Evolutionary conservation across 1,140 invertebrate species (phyloP).

Genomic region (Apis laboriosa): DNA sequence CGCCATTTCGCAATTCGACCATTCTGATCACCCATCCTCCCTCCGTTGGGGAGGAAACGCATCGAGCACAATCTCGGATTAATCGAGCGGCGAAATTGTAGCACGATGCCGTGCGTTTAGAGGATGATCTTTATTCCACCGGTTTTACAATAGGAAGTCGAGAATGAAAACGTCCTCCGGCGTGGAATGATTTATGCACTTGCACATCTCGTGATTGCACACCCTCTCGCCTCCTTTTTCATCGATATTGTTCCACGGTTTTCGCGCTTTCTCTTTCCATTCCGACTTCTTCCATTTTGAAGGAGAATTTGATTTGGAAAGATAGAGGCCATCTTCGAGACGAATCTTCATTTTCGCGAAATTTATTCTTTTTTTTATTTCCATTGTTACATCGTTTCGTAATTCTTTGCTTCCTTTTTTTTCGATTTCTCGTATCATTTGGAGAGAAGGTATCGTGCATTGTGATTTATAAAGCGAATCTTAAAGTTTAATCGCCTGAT

Average conservation of each 20-base stretch:
- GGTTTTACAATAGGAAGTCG: conserved; percentile 33
- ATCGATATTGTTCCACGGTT: background rate
- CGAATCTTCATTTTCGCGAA: too few relatives aligned
- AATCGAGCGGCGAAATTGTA: conserved; percentile 36
- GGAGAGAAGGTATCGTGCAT: too few relatives aligned
- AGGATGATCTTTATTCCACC: conserved; percentile 34
- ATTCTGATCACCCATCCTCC: background rate
- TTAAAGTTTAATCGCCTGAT: too few relatives aligned
- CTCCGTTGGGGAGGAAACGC: background rate
- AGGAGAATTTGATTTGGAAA: too few relatives aligned
- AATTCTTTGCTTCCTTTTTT: too few relatives aligned
- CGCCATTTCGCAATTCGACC: background rate
- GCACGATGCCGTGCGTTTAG: conserved; percentile 4
- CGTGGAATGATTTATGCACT: conserved; percentile 43
- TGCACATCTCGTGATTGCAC: conserved; percentile 23
- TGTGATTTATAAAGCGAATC: too few relatives aligned
- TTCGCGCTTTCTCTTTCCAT: background rate
- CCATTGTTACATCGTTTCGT: too few relatives aligned
- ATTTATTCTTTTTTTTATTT: too few relatives aligned
- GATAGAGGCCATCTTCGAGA: too few relatives aligned
- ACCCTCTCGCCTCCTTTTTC: background rate
- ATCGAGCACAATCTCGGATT: conserved; percentile 25
- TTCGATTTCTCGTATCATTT: too few relatives aligned
- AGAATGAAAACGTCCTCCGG: conserved; percentile 17
- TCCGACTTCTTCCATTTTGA: background rate